Evolutionary conservation across 2,888 invertebrate species (phyloP), one percentile per base, ranked within the genome.

Genomic region (Sthenelais limicola): DNA sequence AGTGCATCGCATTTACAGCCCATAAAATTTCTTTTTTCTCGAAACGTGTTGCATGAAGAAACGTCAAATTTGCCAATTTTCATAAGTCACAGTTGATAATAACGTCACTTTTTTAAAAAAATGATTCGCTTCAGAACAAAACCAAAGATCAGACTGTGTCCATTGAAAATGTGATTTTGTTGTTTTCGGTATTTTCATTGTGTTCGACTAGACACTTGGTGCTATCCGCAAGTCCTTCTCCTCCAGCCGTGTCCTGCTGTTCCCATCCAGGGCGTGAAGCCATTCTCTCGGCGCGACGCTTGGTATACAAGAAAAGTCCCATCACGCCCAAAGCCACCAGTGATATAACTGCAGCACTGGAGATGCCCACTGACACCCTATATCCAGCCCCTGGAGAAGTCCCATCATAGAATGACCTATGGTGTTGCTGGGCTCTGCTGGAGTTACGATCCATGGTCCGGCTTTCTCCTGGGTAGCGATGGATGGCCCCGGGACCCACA

Each of bases 131-230:
- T n/a, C n/a, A n/a, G n/a, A n/a, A n/a, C n/a, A n/a, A n/a, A n/a
- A n/a, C n/a, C n/a, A n/a, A n/a, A n/a, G n/a, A n/a, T 62, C 62
- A 62, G 21, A 62, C 62, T 1, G 62, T 62, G 38, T 62, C 62
- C n/a, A 62, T 62, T 9, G 62, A 62, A 43, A 62, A 62, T 15
- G 62, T 62, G 4, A 43, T 43, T 43, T 62, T 62, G n/a, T n/a
- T n/a, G n/a, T n/a, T n/a, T 1, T 62, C 62, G 4, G 62, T 43
- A 18, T 26, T 21, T 26, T 62, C 62, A 21, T 62, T 62, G 18
- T 62, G 62, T 43, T 62, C 62, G 26, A 62, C 62, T n/a, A 62
- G 38, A 38, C 62, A 62, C 62, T 62, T 62, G 3, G 62, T 62
- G 38, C 62, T 62, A 43, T 62, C 62, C 33, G 62, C 43, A 26